phyloP scores from a whole-genome alignment of 2,888 invertebrate species.

The Agrotis clavis region DNA sequence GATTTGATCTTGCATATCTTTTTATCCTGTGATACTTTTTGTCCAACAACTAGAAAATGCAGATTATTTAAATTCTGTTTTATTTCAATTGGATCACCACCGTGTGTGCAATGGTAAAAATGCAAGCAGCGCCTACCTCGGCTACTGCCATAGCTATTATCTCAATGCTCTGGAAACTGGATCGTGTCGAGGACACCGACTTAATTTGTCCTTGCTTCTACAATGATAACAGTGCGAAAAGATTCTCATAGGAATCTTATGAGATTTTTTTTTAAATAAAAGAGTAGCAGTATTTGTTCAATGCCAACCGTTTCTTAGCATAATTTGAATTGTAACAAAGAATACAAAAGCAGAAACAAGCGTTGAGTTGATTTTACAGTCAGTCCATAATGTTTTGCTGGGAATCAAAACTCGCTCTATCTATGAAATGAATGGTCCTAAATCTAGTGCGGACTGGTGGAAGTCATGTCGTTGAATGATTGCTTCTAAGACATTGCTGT shows the following conservation, averaged over 20 bases:
- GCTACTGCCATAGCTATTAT: not conserved
- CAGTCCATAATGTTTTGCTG: not conserved
- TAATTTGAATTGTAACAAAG: not conserved
- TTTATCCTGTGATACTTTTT: conserved; percentile 20
- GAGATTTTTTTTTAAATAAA: conserved; percentile 12
- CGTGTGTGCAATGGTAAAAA: not conserved
- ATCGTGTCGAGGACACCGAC: not conserved
- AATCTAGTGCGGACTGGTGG: too few relatives aligned
- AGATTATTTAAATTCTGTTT: not conserved
- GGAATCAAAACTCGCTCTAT: not conserved
- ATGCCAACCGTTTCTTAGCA: not conserved
- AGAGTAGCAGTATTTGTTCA: not conserved
- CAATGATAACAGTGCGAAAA: conserved; percentile 5
- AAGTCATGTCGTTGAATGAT: too few relatives aligned
- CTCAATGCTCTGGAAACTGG: not conserved
- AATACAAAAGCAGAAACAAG: not conserved
- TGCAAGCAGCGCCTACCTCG: conserved; percentile 4
- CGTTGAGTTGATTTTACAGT: not conserved
- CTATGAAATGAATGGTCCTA: too few relatives aligned
- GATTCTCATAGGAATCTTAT: conserved; percentile 20
- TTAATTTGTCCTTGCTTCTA: not conserved
- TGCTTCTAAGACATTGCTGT: too few relatives aligned
- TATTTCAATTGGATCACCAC: not conserved
- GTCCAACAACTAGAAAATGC: not conserved
- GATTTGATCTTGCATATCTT: not conserved